Conservation (phyloP, 2,113 vertebrate species). For the Empidonax alnorum region DNA sequence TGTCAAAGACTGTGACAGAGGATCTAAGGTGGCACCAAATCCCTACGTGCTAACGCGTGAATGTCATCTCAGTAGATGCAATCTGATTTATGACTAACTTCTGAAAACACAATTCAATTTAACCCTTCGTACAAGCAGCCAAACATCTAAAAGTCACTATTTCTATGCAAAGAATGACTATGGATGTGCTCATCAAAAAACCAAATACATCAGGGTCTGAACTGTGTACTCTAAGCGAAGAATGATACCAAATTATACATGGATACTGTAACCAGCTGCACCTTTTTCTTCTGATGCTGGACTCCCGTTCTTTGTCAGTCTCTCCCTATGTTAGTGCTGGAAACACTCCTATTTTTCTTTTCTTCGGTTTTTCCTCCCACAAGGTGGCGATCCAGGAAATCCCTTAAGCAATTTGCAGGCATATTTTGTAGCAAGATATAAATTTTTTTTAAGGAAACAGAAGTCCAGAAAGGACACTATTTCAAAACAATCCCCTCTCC, state of each 20-base stretch:
- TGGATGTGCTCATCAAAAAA: rapidly evolving
- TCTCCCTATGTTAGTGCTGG: not conserved
- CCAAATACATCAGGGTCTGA: not conserved
- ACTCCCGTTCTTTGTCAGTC: rapidly evolving
- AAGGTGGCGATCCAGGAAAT: rapidly evolving
- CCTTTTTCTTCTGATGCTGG: not conserved
- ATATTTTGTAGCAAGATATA: not conserved
- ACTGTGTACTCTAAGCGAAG: not conserved
- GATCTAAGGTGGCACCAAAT: not conserved
- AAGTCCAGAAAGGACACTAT: not conserved
- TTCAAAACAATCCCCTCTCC: not conserved
- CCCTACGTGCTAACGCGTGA: not conserved
- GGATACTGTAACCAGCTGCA: not conserved
- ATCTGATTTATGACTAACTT: not conserved
- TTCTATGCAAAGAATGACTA: not conserved
- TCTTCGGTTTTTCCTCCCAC: not conserved
- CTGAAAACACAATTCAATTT: not conserved
- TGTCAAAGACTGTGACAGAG: not conserved
- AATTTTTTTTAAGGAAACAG: not conserved
- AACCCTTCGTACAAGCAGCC: not conserved
- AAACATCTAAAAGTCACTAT: not conserved
- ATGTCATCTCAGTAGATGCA: not conserved
- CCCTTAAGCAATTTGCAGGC: rapidly evolving
- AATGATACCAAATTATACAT: not conserved
- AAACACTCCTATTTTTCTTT: not conserved